Evolutionary conservation across 2,113 vertebrate genomes (phyloP).

Genomic region (Pseudorhombus dupliciocellatus): DNA sequence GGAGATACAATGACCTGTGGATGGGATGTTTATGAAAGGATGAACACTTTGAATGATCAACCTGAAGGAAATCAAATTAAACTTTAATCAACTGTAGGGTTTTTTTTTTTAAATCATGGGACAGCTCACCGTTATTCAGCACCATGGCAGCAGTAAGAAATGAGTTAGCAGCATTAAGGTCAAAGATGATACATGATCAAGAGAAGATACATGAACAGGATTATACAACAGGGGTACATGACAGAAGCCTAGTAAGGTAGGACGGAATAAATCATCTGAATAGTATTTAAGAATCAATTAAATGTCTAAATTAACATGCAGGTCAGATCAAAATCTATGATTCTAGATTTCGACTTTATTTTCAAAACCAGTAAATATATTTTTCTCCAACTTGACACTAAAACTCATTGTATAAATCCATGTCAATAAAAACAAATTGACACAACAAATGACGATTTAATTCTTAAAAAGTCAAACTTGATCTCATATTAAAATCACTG

Average conservation of each 20-base stretch:
- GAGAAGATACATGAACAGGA: conserved; percentile 13
- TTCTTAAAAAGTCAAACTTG: background rate
- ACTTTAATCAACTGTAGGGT: conserved; percentile 1
- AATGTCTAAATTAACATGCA: background rate
- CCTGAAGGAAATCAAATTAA: conserved; percentile 9
- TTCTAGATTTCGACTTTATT: no score
- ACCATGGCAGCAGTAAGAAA: conserved; percentile 69
- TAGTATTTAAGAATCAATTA: conserved; percentile 2
- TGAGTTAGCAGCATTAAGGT: conserved; percentile 67
- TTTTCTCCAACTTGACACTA: no score
- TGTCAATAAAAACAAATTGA: background rate
- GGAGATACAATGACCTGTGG: conserved; percentile 23
- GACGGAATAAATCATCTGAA: background rate
- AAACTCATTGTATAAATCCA: background rate
- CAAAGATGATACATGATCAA: conserved; percentile 60
- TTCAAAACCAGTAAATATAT: no score
- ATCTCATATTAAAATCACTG: background rate
- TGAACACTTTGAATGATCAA: background rate
- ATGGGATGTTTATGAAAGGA: background rate
- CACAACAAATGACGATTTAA: background rate
- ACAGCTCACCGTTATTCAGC: conserved; percentile 78
- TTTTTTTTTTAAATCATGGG: conserved; percentile 9
- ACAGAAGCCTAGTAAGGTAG: background rate
- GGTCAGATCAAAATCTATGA: background rate
- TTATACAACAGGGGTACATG: conserved; percentile 4